Percentiles rank a stretch among this genome's conserved stretches.
Evolutionary conservation across 2,113 vertebrate species (phyloP).

Genomic region (Redunca redunca): DNA sequence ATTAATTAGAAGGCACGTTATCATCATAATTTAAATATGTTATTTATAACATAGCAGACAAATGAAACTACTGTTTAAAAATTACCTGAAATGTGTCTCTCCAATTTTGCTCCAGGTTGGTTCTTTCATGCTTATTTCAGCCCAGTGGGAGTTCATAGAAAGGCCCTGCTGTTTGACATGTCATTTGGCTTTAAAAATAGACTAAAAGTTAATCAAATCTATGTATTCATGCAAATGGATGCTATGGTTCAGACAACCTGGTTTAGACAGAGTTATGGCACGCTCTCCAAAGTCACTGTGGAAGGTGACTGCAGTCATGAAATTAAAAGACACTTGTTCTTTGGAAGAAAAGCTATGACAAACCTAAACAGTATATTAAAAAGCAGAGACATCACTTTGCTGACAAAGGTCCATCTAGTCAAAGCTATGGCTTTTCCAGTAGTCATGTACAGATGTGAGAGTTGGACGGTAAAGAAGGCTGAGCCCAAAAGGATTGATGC

Average conservation of each 20-base stretch:
- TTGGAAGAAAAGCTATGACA: not conserved
- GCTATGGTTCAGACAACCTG: not conserved
- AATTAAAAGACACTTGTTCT: not conserved
- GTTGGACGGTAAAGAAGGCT: not conserved
- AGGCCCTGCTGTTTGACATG: not conserved
- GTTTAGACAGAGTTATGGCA: not conserved
- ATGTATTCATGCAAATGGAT: not conserved
- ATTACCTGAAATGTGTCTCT: not conserved
- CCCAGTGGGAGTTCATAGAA: not conserved
- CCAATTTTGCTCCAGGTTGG: not conserved
- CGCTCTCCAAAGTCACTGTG: not conserved
- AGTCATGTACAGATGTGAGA: not conserved
- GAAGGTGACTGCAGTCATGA: not conserved
- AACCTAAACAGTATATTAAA: not conserved
- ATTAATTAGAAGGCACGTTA: conserved; percentile 3
- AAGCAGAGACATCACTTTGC: not conserved
- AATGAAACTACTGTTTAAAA: not conserved
- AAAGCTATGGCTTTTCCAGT: not conserved
- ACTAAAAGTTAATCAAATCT: not conserved
- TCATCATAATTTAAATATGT: not conserved
- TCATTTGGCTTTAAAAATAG: not conserved
- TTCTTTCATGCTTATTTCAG: not conserved
- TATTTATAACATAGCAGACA: not conserved
- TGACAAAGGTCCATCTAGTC: not conserved
- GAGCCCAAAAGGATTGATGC: not conserved